These are phyloP conservation scores for Pomacea canaliculata DNA, from an alignment of 2,888 invertebrate genomes.

Conservation along the genomic window DNA sequence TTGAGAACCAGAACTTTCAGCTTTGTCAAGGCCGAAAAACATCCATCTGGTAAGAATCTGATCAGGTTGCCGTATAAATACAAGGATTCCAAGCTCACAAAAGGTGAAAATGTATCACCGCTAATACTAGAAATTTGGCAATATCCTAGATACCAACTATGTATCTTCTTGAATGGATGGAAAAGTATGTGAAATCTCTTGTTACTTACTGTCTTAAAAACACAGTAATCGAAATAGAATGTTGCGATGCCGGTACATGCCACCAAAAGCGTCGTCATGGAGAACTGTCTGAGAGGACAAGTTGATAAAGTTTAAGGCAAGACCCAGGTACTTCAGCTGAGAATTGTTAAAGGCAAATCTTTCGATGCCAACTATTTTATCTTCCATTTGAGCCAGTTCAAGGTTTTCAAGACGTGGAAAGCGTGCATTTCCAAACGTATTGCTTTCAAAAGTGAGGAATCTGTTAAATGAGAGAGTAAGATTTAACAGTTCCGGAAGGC, in stretches of 20 bases:
- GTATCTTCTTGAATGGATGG: slow-evolving; percentile 7
- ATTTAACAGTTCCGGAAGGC: background rate
- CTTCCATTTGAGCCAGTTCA: slow-evolving; percentile 7
- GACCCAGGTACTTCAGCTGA: background rate
- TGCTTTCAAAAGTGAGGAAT: slow-evolving; percentile 5
- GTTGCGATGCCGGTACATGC: background rate
- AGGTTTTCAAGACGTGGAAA: slow-evolving; percentile 9
- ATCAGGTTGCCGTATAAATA: slow-evolving; percentile 23
- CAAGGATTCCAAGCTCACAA: slow-evolving; percentile 5
- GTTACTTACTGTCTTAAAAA: background rate
- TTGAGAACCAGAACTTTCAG: background rate
- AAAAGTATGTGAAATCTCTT: slow-evolving; percentile 11
- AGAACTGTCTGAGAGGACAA: slow-evolving; percentile 1
- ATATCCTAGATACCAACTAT: slow-evolving; percentile 10
- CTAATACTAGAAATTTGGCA: slow-evolving; percentile 7
- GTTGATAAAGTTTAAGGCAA: slow-evolving; percentile 19
- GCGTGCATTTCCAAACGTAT: background rate
- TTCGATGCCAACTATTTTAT: slow-evolving; percentile 6
- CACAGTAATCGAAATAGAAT: slow-evolving; percentile 16
- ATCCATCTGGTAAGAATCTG: slow-evolving; percentile 17
- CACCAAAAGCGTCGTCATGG: slow-evolving; percentile 11
- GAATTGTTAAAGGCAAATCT: slow-evolving; percentile 8
- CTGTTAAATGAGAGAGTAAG: slow-evolving; percentile 10
- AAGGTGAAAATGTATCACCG: slow-evolving; percentile 1
- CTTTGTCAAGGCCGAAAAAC: slow-evolving; percentile 1